Base-by-base conservation (phyloP, 2,113 vertebrate genomes). In the Sturnira hondurensis region DNA sequence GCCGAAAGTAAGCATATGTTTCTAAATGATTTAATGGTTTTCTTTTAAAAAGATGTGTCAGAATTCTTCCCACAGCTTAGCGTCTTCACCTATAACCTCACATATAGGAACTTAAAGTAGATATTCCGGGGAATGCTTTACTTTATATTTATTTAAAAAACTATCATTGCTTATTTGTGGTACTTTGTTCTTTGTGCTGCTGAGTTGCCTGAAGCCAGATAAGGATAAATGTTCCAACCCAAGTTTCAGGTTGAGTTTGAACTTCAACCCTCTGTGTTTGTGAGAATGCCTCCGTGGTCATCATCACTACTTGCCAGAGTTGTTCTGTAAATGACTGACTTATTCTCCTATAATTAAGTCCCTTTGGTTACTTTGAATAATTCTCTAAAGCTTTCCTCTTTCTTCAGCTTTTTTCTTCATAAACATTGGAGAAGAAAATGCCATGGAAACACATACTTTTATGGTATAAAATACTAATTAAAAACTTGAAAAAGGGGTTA, bases 341-440 rank as follows among this genome's bases (percentile, higher is more conserved):
- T 76, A 38, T 33, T 90, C 45, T 58, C 12, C 26, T 87, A 4
- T 91, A 96, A 92, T 94, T 88, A 92, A 93, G 36, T 95, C 43
- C 36, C 73, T 73, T 85, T 71, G 50, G 17, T 61, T 93, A 5
- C n/a, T 87, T 54, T 73, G 31, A 94, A 52, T 82, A 94, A 87
- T 54, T 92, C 76, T 93, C 65, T 68, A 70, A 89, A 92, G 50
- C 0, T 74, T 92, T 89, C 52, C 78, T 85, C 65, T 85, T 86
- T 54, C 41, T 88, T 93, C 17, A 76, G 2, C 4, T 68, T 90
- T 91, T 95, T 86, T 50, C 45, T 94, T 50, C 13, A 77, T 83
- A 77, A 95, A 94, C 67, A 81, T 43, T 91, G 95, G 77, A 80
- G 71, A 71, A 92, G 70, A 94, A 96, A 92, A 93, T 94, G 58